Evolutionary conservation across 2,888 invertebrate genomes (phyloP).

Genomic region (Monochamus alternatus): DNA sequence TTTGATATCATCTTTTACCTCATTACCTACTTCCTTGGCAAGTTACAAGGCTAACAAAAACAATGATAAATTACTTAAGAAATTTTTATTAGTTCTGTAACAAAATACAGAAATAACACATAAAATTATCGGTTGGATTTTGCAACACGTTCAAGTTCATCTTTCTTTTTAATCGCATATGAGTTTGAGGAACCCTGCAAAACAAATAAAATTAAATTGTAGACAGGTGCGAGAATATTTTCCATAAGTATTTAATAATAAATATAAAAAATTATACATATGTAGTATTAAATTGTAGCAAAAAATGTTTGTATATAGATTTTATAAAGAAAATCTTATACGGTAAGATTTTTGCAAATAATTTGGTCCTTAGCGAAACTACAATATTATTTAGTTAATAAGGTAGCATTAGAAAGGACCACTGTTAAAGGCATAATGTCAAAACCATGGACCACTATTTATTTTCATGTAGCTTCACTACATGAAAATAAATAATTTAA

Average conservation of each 20-base stretch:
- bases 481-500: no score
- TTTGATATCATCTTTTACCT: no score
- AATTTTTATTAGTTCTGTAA: slow-evolving; percentile 50
- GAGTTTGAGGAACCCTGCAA: slow-evolving; percentile 97
- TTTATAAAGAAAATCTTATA: slow-evolving; percentile 38
- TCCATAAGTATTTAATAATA: background rate
- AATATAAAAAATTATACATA: no score
- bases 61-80: slow-evolving; percentile 16
- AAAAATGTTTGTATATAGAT: slow-evolving; percentile 47
- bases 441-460: no score
- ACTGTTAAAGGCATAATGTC: background rate
- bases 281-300: slow-evolving; percentile 35
- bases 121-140: slow-evolving; percentile 98
- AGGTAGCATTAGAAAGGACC: slow-evolving; percentile 53
- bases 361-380: slow-evolving; percentile 53
- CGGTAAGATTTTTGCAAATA: slow-evolving; percentile 48
- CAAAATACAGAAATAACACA: slow-evolving; percentile 54
- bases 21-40: no score
- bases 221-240: background rate
- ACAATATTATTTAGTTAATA: slow-evolving; percentile 44
- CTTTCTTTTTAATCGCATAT: slow-evolving; percentile 99
- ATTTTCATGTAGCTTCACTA: no score
- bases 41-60: background rate
- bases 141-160: slow-evolving; percentile 99
- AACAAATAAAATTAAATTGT: slow-evolving; percentile 47